Evolutionary conservation across 1,140 invertebrate genomes (phyloP), one percentile per base, ranked within the genome.

Genomic region (Planococcus citri): DNA sequence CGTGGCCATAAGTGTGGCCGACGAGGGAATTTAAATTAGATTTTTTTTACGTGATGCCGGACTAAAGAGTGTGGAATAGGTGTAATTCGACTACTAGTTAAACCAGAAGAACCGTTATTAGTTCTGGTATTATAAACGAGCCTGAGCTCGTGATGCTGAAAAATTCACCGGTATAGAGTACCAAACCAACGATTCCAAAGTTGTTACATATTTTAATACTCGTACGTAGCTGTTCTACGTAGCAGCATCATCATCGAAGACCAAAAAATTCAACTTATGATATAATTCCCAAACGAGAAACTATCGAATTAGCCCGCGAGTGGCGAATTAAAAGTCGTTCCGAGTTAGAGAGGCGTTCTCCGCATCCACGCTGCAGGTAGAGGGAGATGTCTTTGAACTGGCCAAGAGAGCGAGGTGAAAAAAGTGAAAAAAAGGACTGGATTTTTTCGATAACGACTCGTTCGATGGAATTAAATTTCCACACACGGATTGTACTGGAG

Each of bases 381-480:
- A 6, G 33, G 41, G 10, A 51, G n/a, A 17, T 17, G n/a, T 51
- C 6, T 6, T 33, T 12, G 29, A 33, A 17, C 41, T 6, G 41
- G 17, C 10, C n/a, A n/a, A n/a, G n/a, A n/a, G 41, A 9, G 41
- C 10, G 41, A 14, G 41, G 41, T 51, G 10, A 20, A 51, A n/a
- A 51, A 51, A 51, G 41, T 51, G 41, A 51, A 51, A 51, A 51
- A 51, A n/a, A n/a, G n/a, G 41, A 51, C 41, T 51, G 41, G 41
- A 51, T 51, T 51, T 51, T n/a, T n/a, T 33, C 29, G 41, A 51
- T 51, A 51, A 37, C 33, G 41, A 51, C 41, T n/a, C 6, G 41
- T n/a, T 6, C 6, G 17, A 6, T 51, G 17, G 41, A 9, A 51
- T 51, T 51, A 51, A 51, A 51, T 51, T 51, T 51, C 41, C 41